Conservation (phyloP, 92 coral and sea anemone genomes). For the Zoanthus sociatus region DNA sequence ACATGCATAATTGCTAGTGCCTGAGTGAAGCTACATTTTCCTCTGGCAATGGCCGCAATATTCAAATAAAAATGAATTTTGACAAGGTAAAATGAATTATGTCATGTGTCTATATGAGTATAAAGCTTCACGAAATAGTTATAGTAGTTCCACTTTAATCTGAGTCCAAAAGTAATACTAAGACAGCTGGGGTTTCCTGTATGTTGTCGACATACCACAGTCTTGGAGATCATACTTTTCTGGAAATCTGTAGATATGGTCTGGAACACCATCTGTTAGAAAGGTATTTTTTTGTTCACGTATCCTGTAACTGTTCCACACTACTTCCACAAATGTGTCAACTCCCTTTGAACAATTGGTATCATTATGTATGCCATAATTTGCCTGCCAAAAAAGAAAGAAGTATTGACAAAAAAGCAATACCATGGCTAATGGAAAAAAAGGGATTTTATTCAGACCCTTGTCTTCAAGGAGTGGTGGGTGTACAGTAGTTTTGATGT, state of each 20-base stretch:
- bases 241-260: constrained; percentile 22
- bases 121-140: constrained; percentile 18
- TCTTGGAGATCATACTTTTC: constrained; percentile 8
- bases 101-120: constrained; percentile 14
- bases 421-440: constrained; percentile 15
- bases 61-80: constrained; percentile 14
- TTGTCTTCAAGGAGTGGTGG: neutral
- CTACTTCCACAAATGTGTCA: constrained; percentile 13
- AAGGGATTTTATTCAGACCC: neutral
- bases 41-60: constrained; percentile 8
- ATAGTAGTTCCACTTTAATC: constrained; percentile 16
- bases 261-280: constrained; percentile 21
- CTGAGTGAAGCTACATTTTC: constrained; percentile 12
- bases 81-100: constrained; percentile 14
- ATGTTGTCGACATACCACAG: constrained; percentile 1
- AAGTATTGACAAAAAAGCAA: constrained; percentile 22
- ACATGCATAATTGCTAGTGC: constrained; percentile 15
- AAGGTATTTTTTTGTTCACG: constrained; percentile 14
- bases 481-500: constrained; percentile 1
- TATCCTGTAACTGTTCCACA: constrained; percentile 20
- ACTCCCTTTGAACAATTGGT: constrained; percentile 20
- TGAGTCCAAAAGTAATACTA: constrained; percentile 1
- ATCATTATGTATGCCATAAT: constrained; percentile 19
- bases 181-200: constrained; percentile 15
- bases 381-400: constrained; percentile 4